Base-by-base conservation (phyloP, 2,888 invertebrate genomes). In the Agrotis clavis region DNA sequence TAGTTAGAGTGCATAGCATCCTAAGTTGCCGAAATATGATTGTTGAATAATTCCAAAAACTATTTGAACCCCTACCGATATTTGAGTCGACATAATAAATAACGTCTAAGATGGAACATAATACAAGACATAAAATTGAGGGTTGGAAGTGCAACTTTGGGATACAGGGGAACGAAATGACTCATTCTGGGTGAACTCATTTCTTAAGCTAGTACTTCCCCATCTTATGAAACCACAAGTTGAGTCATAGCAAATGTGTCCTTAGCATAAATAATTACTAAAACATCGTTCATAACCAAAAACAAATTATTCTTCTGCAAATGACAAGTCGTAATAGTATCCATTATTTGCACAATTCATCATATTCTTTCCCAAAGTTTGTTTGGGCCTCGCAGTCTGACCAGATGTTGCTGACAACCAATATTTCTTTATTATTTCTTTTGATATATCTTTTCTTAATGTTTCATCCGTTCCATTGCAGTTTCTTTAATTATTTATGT, bases 391-490 rank as follows among this genome's bases (percentile, higher is more conserved):
- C 45, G 13, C n/a, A 62, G 25, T 51, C 45, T 45, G 21, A 41
- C 70, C 78, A 78, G 71, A 70, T 81, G 78, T 62, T 62, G 2
- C 54, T 48, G 45, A 54, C 47, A 59, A 66, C 51, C 35, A 81
- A 76, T 81, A 65, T 66, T 76, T 60, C 53, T 66, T 74, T 30
- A 62, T 50, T 41, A 62, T 45, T 62, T 65, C 62, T 16, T 81
- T 59, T 66, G 64, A 82, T 72, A 54, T 62, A 65, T 81, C 13
- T 71, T 79, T 71, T 25, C 45, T 21, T 53, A 57, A 54, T 51
- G 30, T 60, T 61, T 7, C 21, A 14, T 45, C 54, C 3, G 48
- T 75, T 61, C 61, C 54, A n/a, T n/a, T n/a, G n/a, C n/a, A 63
- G 77, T 71, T 81, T 66, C 30, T 64, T 56, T 64, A 67, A 47